These are phyloP conservation scores for Girardinus metallicus DNA, from an alignment of 2,797 vertebrate genomes.

Conservation along the genomic window DNA sequence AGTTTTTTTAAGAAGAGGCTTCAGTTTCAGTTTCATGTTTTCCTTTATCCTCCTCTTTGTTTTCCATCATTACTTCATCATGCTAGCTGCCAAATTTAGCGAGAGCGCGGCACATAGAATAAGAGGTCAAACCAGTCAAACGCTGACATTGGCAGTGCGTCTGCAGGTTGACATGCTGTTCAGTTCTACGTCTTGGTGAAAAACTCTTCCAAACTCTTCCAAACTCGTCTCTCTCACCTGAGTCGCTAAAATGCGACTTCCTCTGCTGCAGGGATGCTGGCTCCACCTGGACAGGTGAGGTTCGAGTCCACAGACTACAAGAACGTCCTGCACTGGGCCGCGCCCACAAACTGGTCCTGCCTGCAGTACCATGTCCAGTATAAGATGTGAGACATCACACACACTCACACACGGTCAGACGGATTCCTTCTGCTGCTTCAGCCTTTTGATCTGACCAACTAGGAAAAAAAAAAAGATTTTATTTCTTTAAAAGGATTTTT, in stretches of 20 bases:
- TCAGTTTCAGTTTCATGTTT: background rate
- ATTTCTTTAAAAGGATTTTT: background rate
- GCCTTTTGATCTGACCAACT: background rate
- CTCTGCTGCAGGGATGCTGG: slow-evolving; percentile 29
- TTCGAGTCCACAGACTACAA: slow-evolving; percentile 80
- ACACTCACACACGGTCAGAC: background rate
- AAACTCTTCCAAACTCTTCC: background rate
- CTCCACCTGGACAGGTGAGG: slow-evolving; percentile 57
- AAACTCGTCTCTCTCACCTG: background rate
- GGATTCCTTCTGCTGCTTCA: background rate
- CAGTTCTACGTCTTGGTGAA: background rate
- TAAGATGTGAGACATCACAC: slow-evolving; percentile 80
- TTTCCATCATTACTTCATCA: too few relatives aligned
- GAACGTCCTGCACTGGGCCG: slow-evolving; percentile 75
- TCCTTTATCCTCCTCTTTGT: too few relatives aligned
- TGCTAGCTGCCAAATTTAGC: background rate
- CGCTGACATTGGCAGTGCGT: background rate
- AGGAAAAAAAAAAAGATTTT: background rate
- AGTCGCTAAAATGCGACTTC: background rate
- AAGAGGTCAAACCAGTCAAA: background rate
- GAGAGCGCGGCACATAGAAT: background rate
- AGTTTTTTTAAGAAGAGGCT: background rate
- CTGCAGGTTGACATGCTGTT: background rate
- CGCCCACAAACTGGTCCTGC: slow-evolving; percentile 22
- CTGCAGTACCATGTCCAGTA: slow-evolving; percentile 77